Evolutionary conservation across 1,140 invertebrate species (phyloP).

Genomic region (Manduca sexta): DNA sequence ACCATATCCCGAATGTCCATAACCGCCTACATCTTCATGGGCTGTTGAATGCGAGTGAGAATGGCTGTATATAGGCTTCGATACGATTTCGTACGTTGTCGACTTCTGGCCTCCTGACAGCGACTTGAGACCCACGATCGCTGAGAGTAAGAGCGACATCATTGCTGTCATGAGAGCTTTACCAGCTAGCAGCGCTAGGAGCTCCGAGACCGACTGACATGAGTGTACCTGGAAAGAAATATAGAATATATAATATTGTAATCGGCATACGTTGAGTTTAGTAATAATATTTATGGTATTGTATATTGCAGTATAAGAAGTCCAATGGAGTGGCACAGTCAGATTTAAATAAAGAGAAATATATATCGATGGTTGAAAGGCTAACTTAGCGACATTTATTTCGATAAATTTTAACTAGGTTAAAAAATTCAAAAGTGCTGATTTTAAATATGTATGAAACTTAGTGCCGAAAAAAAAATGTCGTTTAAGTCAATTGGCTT

Average conservation of each 20-base stretch:
- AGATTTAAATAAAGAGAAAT: too few species aligned
- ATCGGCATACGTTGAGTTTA: background rate
- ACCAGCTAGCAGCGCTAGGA: conserved; percentile 83
- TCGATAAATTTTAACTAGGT: too few species aligned
- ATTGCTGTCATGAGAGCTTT: conserved; percentile 89
- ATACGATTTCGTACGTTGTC: conserved; percentile 88
- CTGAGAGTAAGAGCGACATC: conserved; percentile 85
- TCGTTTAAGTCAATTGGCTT: too few species aligned
- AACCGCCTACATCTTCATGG: conserved; percentile 78
- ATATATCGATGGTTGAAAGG: too few species aligned
- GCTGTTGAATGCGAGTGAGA: conserved; percentile 81
- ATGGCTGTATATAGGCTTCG: conserved; percentile 84
- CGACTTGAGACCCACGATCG: conserved; percentile 83
- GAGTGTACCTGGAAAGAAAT: conserved; percentile 76
- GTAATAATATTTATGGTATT: too few species aligned
- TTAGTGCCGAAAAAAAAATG: too few species aligned
- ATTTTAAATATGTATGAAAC: too few species aligned
- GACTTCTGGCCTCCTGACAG: conserved; percentile 80
- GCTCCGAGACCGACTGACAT: conserved; percentile 84
- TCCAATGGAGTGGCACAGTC: too few species aligned
- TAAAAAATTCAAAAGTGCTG: too few species aligned
- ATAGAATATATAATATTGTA: too few species aligned
- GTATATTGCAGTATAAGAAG: too few species aligned
- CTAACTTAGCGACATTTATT: too few species aligned
- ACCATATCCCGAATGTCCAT: conserved; percentile 76